A percentile compares a stretch with the other conserved stretches of the same genome.
Evolutionary conservation across 2,113 vertebrate genomes (phyloP).

Genomic region (Notothenia rossii): DNA sequence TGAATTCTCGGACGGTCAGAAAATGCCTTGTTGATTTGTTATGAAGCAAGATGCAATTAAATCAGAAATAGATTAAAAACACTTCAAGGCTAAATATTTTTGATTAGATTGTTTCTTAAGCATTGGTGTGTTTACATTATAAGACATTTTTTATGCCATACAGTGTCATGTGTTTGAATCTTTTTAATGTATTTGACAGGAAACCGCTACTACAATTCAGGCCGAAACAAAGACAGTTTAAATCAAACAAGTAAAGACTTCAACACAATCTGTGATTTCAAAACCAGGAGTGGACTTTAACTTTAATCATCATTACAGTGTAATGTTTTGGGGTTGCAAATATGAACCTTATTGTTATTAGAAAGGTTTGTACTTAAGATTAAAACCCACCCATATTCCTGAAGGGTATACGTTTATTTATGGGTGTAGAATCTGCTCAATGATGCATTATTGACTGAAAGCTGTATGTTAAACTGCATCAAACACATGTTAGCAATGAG

Average conservation of each 20-base stretch:
- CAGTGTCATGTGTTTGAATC: background rate
- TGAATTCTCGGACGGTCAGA: constrained; percentile 12
- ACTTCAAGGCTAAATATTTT: background rate
- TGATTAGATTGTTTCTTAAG: background rate
- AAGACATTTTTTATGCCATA: too few species aligned
- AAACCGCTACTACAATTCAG: background rate
- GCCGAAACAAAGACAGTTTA: background rate
- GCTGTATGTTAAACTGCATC: background rate
- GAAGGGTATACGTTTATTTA: background rate
- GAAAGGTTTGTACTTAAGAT: background rate
- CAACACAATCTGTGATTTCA: background rate
- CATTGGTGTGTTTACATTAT: background rate
- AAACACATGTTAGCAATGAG: background rate
- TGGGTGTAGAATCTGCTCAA: background rate
- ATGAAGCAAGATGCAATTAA: background rate
- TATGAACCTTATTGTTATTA: background rate
- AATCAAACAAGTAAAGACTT: background rate
- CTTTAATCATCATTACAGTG: too few species aligned
- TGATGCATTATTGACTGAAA: background rate
- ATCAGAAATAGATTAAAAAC: background rate
- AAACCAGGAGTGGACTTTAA: too few species aligned
- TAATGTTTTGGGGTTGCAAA: too few species aligned
- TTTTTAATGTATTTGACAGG: background rate
- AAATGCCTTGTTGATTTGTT: background rate
- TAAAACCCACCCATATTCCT: background rate